Conservation (phyloP, 2,113 vertebrate species). For the Mormyrus lacerda region DNA sequence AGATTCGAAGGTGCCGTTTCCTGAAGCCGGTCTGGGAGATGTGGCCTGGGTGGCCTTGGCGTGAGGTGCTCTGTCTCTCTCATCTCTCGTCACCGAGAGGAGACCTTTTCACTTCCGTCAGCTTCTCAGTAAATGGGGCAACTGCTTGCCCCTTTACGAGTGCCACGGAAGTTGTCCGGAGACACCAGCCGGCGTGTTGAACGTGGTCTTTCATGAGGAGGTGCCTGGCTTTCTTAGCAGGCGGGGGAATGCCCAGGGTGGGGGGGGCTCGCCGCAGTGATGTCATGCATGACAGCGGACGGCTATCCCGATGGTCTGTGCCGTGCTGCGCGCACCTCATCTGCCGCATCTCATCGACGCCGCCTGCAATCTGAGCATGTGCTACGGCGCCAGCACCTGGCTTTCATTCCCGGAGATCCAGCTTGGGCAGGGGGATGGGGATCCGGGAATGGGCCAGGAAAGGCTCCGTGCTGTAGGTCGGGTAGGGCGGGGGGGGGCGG, state of each 20-base stretch:
- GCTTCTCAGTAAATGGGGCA: background rate
- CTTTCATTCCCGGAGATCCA: conserved; percentile 41
- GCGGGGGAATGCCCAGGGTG: background rate
- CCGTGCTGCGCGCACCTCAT: conserved; percentile 36
- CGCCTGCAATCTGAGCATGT: conserved; percentile 39
- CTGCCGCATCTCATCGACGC: conserved; percentile 37
- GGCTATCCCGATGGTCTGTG: conserved; percentile 29
- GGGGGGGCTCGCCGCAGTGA: conserved; percentile 31
- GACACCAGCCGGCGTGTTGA: background rate
- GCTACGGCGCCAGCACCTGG: conserved; percentile 42
- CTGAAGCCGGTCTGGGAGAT: conserved; percentile 11
- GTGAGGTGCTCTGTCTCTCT: background rate
- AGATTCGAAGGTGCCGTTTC: conserved; percentile 9
- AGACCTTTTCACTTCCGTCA: background rate
- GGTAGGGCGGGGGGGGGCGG: background rate
- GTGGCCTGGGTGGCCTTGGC: background rate
- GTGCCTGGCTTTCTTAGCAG: background rate
- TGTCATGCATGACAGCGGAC: conserved; percentile 40
- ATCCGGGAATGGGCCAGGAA: background rate
- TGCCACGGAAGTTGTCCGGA: conserved; percentile 20
- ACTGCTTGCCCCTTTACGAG: background rate
- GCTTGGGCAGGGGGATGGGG: background rate
- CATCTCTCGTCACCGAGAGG: background rate
- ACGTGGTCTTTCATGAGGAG: background rate
- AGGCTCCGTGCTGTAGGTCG: background rate